Base-by-base conservation (phyloP, 2,797 vertebrate species). In the Xenentodon cancila region DNA sequence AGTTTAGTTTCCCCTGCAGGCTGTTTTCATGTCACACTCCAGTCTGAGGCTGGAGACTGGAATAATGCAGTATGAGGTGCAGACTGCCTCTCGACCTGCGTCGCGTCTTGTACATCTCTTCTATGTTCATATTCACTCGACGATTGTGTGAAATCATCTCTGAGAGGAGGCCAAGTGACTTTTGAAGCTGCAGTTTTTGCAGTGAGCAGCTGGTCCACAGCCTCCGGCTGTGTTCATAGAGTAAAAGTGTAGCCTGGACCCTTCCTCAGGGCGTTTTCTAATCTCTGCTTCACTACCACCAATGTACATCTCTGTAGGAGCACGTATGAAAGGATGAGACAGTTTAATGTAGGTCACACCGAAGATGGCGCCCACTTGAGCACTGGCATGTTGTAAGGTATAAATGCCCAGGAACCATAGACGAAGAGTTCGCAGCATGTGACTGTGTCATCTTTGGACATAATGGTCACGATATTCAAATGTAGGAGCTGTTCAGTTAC, bases 321-420 rank as follows among this genome's bases (percentile, higher is more conserved):
- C 78, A 65, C 37, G 74, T 81, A 70, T 76, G 77, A 86, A 84
- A 49, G 17, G 70, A 86, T 79, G 80, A 80, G 77, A 43, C 49
- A 12, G 44, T 0, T 4, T 75, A 78, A 89, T 85, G 72, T 88
- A 85, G 89, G 84, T 87, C 87, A 85, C 16, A 61, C 71, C 22
- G 53, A 86, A 87, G 69, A 86, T 82, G 87, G 70, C 71, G 55
- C 21, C 73, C 27, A 18, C 61, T 27, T 13, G 20, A 65, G 51
- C 4, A n/a, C 22, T 0, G 21, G 48, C 49, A 50, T n/a, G 53
- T 54, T 63, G 32, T 12, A 11, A 79, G 71, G 60, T 73, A 45
- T 9, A 42, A 9, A 15, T 20, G 15, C 25, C n/a, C 19, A 8
- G 15, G 37, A 66, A 47, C 20, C 55, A 19, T 58, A 64, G 60